Base-by-base conservation (phyloP, 2,113 vertebrate species). In the Thryonomys swinderianus region DNA sequence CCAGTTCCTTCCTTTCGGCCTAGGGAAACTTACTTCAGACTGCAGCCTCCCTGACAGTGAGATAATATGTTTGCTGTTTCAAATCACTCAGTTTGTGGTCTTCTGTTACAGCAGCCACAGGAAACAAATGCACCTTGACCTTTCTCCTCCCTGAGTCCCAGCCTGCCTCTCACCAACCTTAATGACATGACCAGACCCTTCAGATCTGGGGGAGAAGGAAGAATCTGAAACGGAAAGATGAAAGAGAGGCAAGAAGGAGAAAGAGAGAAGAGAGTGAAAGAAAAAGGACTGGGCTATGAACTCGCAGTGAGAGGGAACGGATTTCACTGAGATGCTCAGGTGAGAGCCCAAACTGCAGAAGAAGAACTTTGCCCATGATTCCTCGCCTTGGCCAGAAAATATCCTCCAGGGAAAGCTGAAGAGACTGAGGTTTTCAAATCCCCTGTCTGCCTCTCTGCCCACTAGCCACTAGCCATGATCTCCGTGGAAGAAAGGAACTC, bases 241-340 rank as follows among this genome's bases (percentile, higher is more conserved):
- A 80, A 87, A 87, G 37, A 16, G 82, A 21, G 1, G 2, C 13
- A 66, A 45, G 16, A 82, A 90, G 79, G 64, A 83, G 34, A 74
- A 79, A 83, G 59, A 83, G 59, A 71, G 30, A 51, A 69, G 69
- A 80, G 59, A 57, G 7, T 55, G 17, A 76, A 21, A 48, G 32
- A 13, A 9, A 48, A 73, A 61, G 16, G 18, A 57, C 78, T 32
- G 7, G 74, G 78, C 40, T 20, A 32, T 34, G 10, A 78, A 66
- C 42, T 5, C 1, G 0, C 1, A 30, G 73, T 9, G 40, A 32
- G 13, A 48, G 16, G 14, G 40, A 18, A 9, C 16, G 7, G 18
- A 21, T 51, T 34, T 55, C 27, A n/a, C 4, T 53, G 37, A 69
- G 42, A 17, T n/a, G 37, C 48, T 9, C 23, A 48, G 62, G 45